Evolutionary conservation across 2,113 vertebrate species (phyloP).

Genomic region (Epinephelus cyanopodus): DNA sequence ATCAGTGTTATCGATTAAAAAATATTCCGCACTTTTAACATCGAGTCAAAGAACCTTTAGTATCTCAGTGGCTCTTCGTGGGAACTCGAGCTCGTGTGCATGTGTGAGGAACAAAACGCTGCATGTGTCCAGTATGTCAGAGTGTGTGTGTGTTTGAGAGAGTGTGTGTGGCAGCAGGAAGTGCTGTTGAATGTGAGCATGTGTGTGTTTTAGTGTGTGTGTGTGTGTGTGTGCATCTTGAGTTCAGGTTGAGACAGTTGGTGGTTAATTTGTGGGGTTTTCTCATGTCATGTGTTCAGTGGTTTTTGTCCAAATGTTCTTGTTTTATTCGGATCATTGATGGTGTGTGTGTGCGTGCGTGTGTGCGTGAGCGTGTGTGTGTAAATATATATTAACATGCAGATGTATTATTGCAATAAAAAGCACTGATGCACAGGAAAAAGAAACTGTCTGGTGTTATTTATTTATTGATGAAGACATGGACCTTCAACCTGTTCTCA

Average conservation of each 20-base stretch:
- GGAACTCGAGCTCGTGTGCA: slow-evolving; percentile 25
- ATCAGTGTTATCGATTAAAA: slow-evolving; percentile 68
- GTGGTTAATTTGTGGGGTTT: slow-evolving; percentile 53
- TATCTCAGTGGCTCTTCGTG: slow-evolving; percentile 26
- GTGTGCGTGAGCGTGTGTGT: slow-evolving; percentile 23
- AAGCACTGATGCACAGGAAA: slow-evolving; percentile 70
- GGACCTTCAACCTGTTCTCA: no score
- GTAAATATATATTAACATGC: slow-evolving; percentile 68
- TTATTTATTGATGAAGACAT: neutral
- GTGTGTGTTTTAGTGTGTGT: slow-evolving; percentile 24
- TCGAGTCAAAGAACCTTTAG: slow-evolving; percentile 30
- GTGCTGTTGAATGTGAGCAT: slow-evolving; percentile 15
- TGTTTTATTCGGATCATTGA: slow-evolving; percentile 66
- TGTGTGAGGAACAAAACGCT: slow-evolving; percentile 43
- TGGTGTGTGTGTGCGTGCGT: slow-evolving; percentile 1
- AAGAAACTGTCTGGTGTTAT: slow-evolving; percentile 18
- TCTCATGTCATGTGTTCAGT: slow-evolving; percentile 65
- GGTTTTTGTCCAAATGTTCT: slow-evolving; percentile 62
- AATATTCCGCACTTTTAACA: slow-evolving; percentile 54
- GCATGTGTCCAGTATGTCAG: slow-evolving; percentile 40
- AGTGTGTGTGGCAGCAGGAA: neutral
- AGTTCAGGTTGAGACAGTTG: slow-evolving; percentile 17
- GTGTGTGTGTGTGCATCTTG: slow-evolving; percentile 11
- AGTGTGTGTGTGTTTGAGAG: slow-evolving; percentile 10
- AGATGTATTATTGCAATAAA: slow-evolving; percentile 85